These are phyloP conservation scores for Corvus hawaiiensis DNA, from an alignment of 2,113 vertebrate species.

Conservation along the genomic window DNA sequence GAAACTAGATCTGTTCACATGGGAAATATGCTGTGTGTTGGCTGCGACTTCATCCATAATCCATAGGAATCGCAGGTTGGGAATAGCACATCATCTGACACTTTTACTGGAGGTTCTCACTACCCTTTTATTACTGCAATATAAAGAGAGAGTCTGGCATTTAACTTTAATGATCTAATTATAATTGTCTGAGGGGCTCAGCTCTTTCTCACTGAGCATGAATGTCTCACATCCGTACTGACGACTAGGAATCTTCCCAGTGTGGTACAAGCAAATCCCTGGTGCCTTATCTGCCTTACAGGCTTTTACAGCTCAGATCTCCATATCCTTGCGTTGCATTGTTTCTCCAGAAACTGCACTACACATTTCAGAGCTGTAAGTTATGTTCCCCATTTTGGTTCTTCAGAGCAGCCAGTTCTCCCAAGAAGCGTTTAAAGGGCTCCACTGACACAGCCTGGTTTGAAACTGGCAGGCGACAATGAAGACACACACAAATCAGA, in stretches of 20 bases:
- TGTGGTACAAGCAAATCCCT: not conserved
- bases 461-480: not conserved
- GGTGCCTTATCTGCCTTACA: not conserved
- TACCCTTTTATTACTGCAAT: not conserved
- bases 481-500: not conserved
- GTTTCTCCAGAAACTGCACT: not conserved
- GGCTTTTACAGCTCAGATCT: not conserved
- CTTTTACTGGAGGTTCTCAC: not conserved
- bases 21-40: not conserved
- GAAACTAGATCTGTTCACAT: not conserved
- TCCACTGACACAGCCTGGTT: not conserved
- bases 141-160: conserved; percentile 6
- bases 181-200: not conserved
- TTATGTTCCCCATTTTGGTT: not conserved
- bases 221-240: accelerated
- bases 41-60: not conserved
- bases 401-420: not conserved
- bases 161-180: not conserved
- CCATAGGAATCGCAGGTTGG: not conserved
- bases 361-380: not conserved
- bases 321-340: not conserved
- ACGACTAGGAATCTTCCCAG: not conserved
- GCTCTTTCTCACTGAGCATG: not conserved
- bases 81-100: not conserved
- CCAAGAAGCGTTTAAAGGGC: not conserved